phyloP scores from a whole-genome alignment of 1,140 invertebrate species.

The Brachionus paranguensis region DNA sequence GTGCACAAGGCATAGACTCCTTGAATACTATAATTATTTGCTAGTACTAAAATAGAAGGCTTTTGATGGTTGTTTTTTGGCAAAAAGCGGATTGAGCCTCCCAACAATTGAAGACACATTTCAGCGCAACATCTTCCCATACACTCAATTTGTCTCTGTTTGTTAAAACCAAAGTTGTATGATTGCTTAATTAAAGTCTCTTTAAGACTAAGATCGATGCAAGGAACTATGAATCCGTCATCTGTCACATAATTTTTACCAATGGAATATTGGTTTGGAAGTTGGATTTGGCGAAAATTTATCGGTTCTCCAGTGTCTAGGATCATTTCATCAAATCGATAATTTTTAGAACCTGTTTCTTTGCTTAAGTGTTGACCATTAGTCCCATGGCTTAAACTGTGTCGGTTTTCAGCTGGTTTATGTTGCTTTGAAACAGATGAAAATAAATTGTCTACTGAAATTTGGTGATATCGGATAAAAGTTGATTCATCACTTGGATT shows the following conservation, averaged over 20 bases:
- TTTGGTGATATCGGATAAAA: slow-evolving; percentile 6
- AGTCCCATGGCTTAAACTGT: not conserved
- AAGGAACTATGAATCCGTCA: slow-evolving; percentile 70
- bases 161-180: slow-evolving; percentile 64
- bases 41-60: slow-evolving; percentile 68
- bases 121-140: slow-evolving; percentile 70
- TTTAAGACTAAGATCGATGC: slow-evolving; percentile 64
- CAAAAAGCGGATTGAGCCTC: slow-evolving; percentile 56
- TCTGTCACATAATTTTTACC: slow-evolving; percentile 55
- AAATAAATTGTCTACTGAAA: slow-evolving; percentile 2
- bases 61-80: slow-evolving; percentile 72
- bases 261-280: slow-evolving; percentile 57
- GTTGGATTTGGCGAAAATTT: slow-evolving; percentile 65
- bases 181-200: slow-evolving; percentile 64
- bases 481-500: not conserved
- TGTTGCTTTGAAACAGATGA: not conserved
- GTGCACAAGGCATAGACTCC: slow-evolving; percentile 68
- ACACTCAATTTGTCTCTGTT: slow-evolving; percentile 66
- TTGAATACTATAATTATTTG: slow-evolving; percentile 66
- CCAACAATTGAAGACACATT: slow-evolving; percentile 69
- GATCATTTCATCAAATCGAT: slow-evolving; percentile 77
- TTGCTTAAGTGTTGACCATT: not conserved
- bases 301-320: slow-evolving; percentile 61
- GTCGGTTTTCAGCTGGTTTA: not conserved
- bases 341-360: slow-evolving; percentile 53